A percentile compares a stretch with the other conserved stretches of the same genome.
Evolutionary conservation across 2,888 invertebrate genomes (phyloP).

Genomic region (Plagiodera versicolora): DNA sequence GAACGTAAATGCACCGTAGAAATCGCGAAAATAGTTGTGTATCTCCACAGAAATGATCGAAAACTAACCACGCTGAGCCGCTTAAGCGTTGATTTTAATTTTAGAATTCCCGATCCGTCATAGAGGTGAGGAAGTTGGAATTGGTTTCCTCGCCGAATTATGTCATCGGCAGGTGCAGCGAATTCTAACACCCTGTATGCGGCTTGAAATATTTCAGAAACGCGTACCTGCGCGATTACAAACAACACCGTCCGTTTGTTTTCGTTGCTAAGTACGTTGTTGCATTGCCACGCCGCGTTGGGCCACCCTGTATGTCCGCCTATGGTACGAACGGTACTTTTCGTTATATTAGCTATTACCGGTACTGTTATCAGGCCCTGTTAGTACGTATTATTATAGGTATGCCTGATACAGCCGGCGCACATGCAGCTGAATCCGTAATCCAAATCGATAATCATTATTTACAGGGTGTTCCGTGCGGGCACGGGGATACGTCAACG

Average conservation of each 20-base stretch:
- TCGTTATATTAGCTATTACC: background rate
- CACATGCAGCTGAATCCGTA: background rate
- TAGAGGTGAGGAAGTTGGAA: constrained; percentile 9
- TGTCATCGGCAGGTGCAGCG: background rate
- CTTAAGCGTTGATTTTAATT: constrained; percentile 38
- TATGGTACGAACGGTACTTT: constrained; percentile 9
- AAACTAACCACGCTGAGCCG: background rate
- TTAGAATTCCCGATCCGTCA: constrained; percentile 36
- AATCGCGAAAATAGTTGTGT: too few relatives aligned
- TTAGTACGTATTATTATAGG: background rate
- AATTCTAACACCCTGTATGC: too few relatives aligned
- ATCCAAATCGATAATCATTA: too few relatives aligned
- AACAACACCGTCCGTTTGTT: too few relatives aligned
- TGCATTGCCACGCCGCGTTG: too few relatives aligned
- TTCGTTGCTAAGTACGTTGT: too few relatives aligned
- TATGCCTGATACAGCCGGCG: background rate
- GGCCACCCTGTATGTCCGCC: constrained; percentile 6
- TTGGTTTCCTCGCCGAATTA: background rate
- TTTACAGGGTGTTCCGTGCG: too few relatives aligned
- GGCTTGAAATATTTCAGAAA: too few relatives aligned
- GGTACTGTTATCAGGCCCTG: constrained; percentile 9
- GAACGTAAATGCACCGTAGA: too few relatives aligned
- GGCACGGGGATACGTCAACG: too few relatives aligned
- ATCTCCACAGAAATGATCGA: background rate
- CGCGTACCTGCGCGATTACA: too few relatives aligned